Evolutionary conservation across 2,113 vertebrate species (phyloP).

Genomic region (Cercopithecus mona): DNA sequence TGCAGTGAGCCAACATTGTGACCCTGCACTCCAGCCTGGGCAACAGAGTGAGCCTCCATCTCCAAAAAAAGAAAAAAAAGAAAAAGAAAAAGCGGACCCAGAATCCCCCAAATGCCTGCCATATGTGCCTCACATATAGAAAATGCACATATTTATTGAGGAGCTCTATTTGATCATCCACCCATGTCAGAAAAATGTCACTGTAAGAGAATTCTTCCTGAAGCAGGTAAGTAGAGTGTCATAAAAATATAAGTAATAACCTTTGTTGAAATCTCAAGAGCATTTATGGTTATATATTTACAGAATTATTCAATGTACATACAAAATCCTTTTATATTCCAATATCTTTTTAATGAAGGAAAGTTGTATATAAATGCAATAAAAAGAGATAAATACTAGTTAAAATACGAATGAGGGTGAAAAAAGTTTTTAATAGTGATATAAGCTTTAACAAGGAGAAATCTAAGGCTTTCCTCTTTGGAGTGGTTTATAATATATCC

Average conservation of each 20-base stretch:
- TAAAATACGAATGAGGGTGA: not conserved
- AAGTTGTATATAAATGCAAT: conserved; percentile 18
- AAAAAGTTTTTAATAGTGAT: not conserved
- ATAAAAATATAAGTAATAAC: conserved; percentile 58
- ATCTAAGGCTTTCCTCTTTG: not conserved
- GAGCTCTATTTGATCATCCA: conserved; percentile 13
- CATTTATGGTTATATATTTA: conserved; percentile 28
- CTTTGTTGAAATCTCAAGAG: conserved; percentile 44
- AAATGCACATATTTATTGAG: not conserved
- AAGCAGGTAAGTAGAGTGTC: conserved; percentile 42
- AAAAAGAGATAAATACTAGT: not conserved
- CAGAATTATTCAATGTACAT: conserved; percentile 34
- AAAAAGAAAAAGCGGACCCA: not conserved
- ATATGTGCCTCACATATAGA: not conserved
- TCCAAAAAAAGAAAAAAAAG: too few relatives aligned
- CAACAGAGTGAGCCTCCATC: too few relatives aligned
- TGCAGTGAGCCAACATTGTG: too few relatives aligned
- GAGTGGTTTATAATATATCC: not conserved
- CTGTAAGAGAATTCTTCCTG: not conserved
- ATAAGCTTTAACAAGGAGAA: not conserved
- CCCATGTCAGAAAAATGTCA: conserved; percentile 20
- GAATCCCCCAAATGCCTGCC: not conserved
- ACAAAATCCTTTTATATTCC: conserved; percentile 35
- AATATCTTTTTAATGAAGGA: not conserved
- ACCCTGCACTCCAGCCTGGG: too few relatives aligned